Evolutionary conservation across 2,888 invertebrate species (phyloP), one percentile per base, ranked within the genome.

Genomic region (Tigriopus californicus): DNA sequence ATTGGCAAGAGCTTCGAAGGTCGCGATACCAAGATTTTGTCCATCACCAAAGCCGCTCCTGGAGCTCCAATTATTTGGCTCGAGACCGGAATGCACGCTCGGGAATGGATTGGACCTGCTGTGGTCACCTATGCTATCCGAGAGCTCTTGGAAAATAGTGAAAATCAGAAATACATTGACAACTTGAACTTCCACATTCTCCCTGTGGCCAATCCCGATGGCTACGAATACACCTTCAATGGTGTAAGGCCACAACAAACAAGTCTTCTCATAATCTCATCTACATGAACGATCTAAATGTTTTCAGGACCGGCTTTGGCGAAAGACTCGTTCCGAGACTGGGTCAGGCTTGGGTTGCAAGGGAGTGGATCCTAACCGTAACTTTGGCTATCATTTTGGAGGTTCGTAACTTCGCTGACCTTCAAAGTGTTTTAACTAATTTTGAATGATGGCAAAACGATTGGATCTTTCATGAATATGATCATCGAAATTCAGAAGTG

Each of bases 171-270:
- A 41, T 67, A 83, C 64, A 79, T 82, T 1, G 78, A 82, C 63
- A 74, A 73, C 59, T 79, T 80, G 64, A 79, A 90, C 67, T 83
- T 80, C 66, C 82, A 82, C 67, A 74, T 87, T 60, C 73, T 83
- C 18, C 82, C 85, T 11, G 77, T 84, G 22, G 71, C 81, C 61
- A 86, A 86, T 70, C 87, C 87, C 11, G 85, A 91, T 68, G 88
- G 91, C 1, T 91, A 91, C 68, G 87, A 83, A 67, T 86, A 85
- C 70, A 82, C 86, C 0, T 86, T 86, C 69, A 80, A 78, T 6
- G 49, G 64, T 12, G 69, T 66, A 61, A 61, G 61, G 47, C 48
- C 6, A 41, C 40, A 3, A 24, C 15, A 24, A 33, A 33, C 8
- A 5, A n/a, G n/a, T n/a, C n/a, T n/a, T n/a, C n/a, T n/a, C n/a